Conservation (phyloP, 2,113 vertebrate species). For the Dipodomys stephensi region DNA sequence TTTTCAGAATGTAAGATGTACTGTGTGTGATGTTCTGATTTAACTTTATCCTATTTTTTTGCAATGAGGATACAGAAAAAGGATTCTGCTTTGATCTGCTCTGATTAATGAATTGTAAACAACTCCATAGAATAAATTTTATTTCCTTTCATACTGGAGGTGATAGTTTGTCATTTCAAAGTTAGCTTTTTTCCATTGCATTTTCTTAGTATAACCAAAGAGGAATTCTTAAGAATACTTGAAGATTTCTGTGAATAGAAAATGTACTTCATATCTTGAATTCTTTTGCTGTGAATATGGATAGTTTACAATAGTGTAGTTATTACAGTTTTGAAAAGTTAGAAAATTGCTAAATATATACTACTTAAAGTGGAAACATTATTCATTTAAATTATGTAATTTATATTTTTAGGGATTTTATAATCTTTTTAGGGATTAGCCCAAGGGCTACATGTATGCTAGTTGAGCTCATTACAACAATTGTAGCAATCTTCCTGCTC, state of each 20-base stretch:
- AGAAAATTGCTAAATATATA: not conserved
- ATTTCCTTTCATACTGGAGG: not conserved
- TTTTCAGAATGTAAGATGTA: not conserved
- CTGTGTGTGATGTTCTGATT: not conserved
- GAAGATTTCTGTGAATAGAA: slow-evolving; percentile 2
- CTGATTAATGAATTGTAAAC: slow-evolving; percentile 10
- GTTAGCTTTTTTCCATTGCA: not conserved
- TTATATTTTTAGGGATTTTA: not conserved
- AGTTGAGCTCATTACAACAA: not conserved
- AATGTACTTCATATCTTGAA: not conserved
- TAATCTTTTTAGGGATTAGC: not conserved
- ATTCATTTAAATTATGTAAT: not conserved
- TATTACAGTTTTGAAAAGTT: not conserved
- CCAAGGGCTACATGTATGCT: no score
- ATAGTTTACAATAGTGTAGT: slow-evolving; percentile 2
- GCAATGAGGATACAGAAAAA: not conserved
- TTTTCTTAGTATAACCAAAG: not conserved
- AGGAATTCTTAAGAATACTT: not conserved
- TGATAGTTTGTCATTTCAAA: slow-evolving; percentile 11
- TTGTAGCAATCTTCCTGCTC: no score
- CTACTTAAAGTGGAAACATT: not conserved
- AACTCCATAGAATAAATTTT: not conserved
- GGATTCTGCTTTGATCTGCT: not conserved
- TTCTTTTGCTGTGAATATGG: not conserved
- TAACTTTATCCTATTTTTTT: not conserved